These are phyloP conservation scores for Odontothrips loti DNA, from an alignment of 2,888 invertebrate species.

Conservation along the genomic window DNA sequence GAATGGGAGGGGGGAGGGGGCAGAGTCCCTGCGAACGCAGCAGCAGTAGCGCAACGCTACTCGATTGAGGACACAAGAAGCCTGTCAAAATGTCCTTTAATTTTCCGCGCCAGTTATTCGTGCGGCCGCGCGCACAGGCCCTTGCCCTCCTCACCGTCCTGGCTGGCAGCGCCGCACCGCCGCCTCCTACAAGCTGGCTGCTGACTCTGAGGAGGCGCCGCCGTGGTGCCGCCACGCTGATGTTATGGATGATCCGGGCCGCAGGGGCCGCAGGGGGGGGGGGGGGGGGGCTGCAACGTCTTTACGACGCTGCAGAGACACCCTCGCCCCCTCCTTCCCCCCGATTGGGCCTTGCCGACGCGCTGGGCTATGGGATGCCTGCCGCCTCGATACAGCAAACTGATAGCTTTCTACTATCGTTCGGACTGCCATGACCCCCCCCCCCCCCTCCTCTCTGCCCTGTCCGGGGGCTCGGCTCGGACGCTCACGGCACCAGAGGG, in stretches of 20 bases:
- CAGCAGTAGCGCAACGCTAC: too few relatives aligned
- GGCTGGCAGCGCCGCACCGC: neutral
- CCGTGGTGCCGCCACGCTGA: neutral
- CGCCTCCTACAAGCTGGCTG: too few relatives aligned
- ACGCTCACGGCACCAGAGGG: too few relatives aligned
- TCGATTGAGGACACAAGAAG: constrained; percentile 13
- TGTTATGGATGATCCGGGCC: neutral
- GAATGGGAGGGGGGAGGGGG: neutral
- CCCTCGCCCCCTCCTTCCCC: neutral
- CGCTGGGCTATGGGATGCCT: neutral
- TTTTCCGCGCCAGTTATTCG: constrained; percentile 9
- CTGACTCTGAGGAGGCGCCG: too few relatives aligned
- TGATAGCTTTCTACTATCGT: constrained; percentile 12
- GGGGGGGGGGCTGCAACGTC: neutral
- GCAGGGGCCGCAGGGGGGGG: neutral
- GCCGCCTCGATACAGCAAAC: constrained; percentile 18
- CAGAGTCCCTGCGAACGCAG: neutral
- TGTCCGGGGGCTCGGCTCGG: too few relatives aligned
- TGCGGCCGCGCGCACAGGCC: neutral
- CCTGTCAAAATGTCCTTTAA: constrained; percentile 17
- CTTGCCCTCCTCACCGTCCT: neutral
- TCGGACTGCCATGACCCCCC: neutral
- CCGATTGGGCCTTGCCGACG: neutral
- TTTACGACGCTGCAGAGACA: constrained; percentile 19
- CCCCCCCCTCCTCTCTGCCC: neutral